phyloP scores from a whole-genome alignment of 2,113 vertebrate species.

The Cricetomys ansorgei region DNA sequence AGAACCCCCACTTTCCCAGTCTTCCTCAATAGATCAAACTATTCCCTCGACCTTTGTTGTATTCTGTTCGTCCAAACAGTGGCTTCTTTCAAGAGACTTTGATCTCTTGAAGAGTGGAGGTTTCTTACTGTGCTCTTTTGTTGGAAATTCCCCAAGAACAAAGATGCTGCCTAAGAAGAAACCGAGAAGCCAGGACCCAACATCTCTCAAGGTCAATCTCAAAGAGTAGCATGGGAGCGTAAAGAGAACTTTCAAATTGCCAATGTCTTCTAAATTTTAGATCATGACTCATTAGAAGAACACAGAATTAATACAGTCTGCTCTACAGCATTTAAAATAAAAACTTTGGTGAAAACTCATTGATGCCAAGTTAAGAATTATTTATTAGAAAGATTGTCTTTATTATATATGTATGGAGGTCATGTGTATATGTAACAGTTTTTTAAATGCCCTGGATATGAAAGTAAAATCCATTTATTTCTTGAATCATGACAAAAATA shows the following conservation, averaged over 20 bases:
- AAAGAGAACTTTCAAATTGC: slow-evolving; percentile 16
- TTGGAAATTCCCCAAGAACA: neutral
- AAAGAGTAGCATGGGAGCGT: neutral
- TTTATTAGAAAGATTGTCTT: neutral
- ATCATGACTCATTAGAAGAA: neutral
- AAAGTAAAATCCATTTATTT: neutral
- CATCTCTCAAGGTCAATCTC: slow-evolving; percentile 14
- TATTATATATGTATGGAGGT: neutral
- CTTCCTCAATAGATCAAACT: neutral
- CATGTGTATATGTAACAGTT: too few relatives aligned
- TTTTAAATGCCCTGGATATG: neutral
- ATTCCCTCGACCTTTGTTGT: neutral
- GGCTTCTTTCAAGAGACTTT: neutral
- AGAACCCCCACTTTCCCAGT: neutral
- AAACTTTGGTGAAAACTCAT: slow-evolving; percentile 39
- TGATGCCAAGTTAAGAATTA: neutral
- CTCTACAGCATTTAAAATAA: neutral
- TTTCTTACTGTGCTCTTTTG: neutral
- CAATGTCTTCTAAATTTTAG: slow-evolving; percentile 52
- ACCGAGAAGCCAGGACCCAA: neutral
- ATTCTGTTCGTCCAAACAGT: neutral
- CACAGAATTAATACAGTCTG: slow-evolving; percentile 29
- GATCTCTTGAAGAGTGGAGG: neutral
- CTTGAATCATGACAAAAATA: neutral
- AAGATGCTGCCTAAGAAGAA: slow-evolving; percentile 3